Evolutionary conservation across 2,797 vertebrate genomes (phyloP).

Genomic region (Danio kyathit): DNA sequence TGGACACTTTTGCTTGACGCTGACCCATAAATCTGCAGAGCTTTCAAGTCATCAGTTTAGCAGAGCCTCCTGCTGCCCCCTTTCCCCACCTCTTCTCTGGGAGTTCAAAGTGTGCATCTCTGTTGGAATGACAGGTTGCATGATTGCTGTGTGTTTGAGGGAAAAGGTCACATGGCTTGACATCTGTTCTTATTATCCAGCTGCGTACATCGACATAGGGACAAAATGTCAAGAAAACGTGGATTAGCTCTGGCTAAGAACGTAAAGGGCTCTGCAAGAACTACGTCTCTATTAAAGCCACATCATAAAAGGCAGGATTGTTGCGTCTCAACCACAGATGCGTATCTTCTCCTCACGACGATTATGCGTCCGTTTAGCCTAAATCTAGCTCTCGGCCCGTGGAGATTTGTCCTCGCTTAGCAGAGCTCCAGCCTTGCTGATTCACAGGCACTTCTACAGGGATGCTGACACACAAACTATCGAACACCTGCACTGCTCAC

Average conservation of each 20-base stretch:
- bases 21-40: background rate
- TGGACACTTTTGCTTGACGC: background rate
- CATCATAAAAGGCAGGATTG: background rate
- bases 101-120: constrained; percentile 18
- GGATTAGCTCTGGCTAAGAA: constrained; percentile 45
- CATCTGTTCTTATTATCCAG: constrained; percentile 52
- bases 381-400: constrained; percentile 28
- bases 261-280: constrained; percentile 14
- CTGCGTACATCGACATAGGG: constrained; percentile 45
- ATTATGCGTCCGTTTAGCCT: constrained; percentile 28
- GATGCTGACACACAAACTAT: constrained; percentile 55
- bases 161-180: constrained; percentile 57
- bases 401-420: constrained; percentile 51
- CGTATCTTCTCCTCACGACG: constrained; percentile 1
- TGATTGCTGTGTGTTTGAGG: constrained; percentile 41
- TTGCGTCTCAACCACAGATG: background rate
- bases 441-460: constrained; percentile 48
- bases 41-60: constrained; percentile 19
- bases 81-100: background rate
- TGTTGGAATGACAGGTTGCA: constrained; percentile 37
- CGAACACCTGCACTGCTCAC: constrained; percentile 48
- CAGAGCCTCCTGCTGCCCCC: background rate
- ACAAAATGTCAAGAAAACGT: constrained; percentile 55
- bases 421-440: constrained; percentile 51
- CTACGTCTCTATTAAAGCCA: constrained; percentile 4